Percentiles rank a stretch among this genome's conserved stretches.
Evolutionary conservation across 2,113 vertebrate genomes (phyloP).

Genomic region (Junco hyemalis): DNA sequence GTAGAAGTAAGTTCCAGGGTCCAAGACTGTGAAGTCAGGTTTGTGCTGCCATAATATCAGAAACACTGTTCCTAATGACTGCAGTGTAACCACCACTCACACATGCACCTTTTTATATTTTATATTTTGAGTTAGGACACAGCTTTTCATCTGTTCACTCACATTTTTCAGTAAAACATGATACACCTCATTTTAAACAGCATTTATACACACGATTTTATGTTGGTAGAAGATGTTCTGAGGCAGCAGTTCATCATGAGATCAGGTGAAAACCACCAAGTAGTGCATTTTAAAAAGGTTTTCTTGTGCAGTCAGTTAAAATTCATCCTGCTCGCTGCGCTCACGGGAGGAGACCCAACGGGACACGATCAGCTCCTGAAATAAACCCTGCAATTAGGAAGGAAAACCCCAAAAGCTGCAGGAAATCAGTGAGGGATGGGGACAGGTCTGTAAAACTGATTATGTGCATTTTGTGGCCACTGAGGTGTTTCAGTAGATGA

Average conservation of each 20-base stretch:
- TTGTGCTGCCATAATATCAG: neutral
- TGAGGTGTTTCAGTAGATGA: neutral
- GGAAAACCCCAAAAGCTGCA: neutral
- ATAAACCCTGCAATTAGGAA: neutral
- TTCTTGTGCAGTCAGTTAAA: slow-evolving; percentile 54
- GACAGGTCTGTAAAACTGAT: neutral
- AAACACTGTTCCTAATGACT: neutral
- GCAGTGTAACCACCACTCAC: neutral
- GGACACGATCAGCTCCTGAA: slow-evolving; percentile 88
- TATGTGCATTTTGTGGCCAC: neutral
- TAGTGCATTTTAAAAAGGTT: neutral
- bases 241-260: neutral
- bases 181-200: neutral
- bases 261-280: neutral
- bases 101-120: neutral
- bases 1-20: neutral
- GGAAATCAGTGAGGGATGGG: neutral
- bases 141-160: neutral
- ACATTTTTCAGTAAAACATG: neutral
- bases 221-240: neutral
- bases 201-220: neutral
- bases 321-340: slow-evolving; percentile 86
- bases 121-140: neutral
- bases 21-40: neutral
- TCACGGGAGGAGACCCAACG: slow-evolving; percentile 93